phyloP scores from a whole-genome alignment of 2,797 vertebrate genomes.

The Sebastes iracundus region DNA sequence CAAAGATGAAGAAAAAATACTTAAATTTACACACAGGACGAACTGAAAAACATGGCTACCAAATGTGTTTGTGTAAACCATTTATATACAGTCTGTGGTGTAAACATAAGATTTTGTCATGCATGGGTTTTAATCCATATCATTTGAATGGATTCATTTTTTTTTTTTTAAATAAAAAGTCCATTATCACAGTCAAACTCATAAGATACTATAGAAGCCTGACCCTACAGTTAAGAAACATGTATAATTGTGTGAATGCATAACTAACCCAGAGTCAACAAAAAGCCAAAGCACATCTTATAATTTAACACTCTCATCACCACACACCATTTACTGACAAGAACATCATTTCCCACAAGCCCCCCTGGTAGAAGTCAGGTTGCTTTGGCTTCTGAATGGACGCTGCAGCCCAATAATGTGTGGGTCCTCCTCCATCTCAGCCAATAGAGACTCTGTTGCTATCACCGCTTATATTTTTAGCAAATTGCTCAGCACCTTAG shows the following conservation, averaged over 20 bases:
- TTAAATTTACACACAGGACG: background rate
- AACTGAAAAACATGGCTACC: background rate
- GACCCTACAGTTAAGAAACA: background rate
- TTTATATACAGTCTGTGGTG: no score
- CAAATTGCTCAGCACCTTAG: constrained; percentile 57
- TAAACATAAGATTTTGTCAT: no score
- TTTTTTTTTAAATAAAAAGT: background rate
- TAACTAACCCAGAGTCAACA: background rate
- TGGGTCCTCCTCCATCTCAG: constrained; percentile 49
- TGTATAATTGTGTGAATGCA: background rate
- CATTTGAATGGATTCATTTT: rapidly evolving
- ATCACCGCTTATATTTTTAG: constrained; percentile 95
- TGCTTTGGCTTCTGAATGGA: constrained; percentile 64
- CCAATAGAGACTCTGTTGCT: constrained; percentile 95
- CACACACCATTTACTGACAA: background rate
- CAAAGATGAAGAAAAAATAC: background rate
- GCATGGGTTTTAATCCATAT: background rate
- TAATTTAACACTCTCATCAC: background rate
- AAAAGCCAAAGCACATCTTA: background rate
- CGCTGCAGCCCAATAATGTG: constrained; percentile 79
- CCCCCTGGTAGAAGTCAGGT: constrained; percentile 29
- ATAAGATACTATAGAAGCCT: background rate
- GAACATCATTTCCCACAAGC: constrained; percentile 86
- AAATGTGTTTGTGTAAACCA: background rate
- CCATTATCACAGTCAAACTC: background rate